phyloP scores from a whole-genome alignment of 1,140 invertebrate genomes.

The Agrilus planipennis region DNA sequence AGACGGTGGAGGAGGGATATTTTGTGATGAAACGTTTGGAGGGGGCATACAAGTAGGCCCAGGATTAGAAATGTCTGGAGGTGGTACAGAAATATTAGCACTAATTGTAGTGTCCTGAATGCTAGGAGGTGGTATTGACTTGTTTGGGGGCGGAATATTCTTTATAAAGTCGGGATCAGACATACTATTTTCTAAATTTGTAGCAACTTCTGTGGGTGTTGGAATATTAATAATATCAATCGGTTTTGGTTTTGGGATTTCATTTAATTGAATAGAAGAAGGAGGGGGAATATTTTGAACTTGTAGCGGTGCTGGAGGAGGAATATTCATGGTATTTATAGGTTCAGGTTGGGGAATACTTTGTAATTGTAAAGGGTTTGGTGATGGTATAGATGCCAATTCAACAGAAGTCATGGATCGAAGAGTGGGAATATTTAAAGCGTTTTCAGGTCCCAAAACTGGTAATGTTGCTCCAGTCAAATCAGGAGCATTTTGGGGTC shows the following conservation, averaged over 20 bases:
- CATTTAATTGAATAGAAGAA: slow-evolving; percentile 29
- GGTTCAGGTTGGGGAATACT: slow-evolving; percentile 33
- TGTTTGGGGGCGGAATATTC: slow-evolving; percentile 33
- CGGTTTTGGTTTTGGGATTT: slow-evolving; percentile 33
- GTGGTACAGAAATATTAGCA: slow-evolving; percentile 19
- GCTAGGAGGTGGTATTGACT: slow-evolving; percentile 29
- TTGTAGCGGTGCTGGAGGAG: slow-evolving; percentile 37
- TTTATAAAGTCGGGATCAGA: slow-evolving; percentile 29
- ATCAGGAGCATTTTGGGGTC: slow-evolving; percentile 6
- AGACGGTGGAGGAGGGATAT: no score
- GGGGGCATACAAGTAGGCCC: slow-evolving; percentile 24
- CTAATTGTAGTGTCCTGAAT: slow-evolving; percentile 18
- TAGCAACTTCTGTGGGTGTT: slow-evolving; percentile 29
- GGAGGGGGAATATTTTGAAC: slow-evolving; percentile 41
- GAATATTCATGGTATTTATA: slow-evolving; percentile 32
- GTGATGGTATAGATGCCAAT: slow-evolving; percentile 30
- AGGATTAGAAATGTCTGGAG: slow-evolving; percentile 30
- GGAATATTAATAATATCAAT: slow-evolving; percentile 30
- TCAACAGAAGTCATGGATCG: slow-evolving; percentile 17
- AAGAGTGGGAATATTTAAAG: slow-evolving; percentile 12
- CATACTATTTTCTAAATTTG: slow-evolving; percentile 18
- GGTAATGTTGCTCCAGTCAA: slow-evolving; percentile 9
- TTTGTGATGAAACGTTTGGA: neutral
- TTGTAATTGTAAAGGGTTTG: slow-evolving; percentile 33
- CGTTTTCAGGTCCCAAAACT: slow-evolving; percentile 25